Evolutionary conservation across 2,888 invertebrate genomes (phyloP).

Genomic region (Yponomeuta malinellus): DNA sequence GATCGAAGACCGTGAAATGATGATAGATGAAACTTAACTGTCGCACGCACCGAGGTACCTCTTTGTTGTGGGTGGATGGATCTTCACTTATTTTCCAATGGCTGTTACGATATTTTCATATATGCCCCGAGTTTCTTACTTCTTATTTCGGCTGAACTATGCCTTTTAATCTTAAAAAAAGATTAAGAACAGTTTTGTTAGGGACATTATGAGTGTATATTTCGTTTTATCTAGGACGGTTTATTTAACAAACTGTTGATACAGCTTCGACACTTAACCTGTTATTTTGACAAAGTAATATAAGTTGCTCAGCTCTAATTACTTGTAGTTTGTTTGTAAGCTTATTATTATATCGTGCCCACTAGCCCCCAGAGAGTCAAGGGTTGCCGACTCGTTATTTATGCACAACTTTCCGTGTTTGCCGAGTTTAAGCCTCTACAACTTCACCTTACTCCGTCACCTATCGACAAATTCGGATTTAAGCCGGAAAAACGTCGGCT

Average conservation of each 20-base stretch:
- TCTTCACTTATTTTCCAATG: not conserved
- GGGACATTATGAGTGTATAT: constrained; percentile 26
- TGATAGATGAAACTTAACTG: constrained; percentile 70
- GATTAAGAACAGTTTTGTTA: not conserved
- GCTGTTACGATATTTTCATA: too few species aligned
- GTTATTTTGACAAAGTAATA: constrained; percentile 54
- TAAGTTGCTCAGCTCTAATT: constrained; percentile 63
- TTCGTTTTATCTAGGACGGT: constrained; percentile 42
- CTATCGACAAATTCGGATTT: constrained; percentile 23
- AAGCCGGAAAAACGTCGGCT: not conserved
- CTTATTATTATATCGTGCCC: constrained; percentile 58
- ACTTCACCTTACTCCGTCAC: constrained; percentile 39
- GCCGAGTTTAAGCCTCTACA: constrained; percentile 43
- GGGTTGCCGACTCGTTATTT: constrained; percentile 54
- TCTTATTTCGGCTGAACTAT: too few species aligned
- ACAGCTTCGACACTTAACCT: constrained; percentile 51
- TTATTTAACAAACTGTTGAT: constrained; percentile 11
- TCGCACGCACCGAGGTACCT: constrained; percentile 44
- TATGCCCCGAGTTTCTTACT: too few species aligned
- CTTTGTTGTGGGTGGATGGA: not conserved
- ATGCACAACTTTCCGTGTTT: constrained; percentile 56
- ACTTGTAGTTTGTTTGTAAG: constrained; percentile 62
- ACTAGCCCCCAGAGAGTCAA: constrained; percentile 49
- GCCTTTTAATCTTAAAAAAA: too few species aligned
- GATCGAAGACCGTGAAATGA: constrained; percentile 63